A percentile compares a stretch with the other conserved stretches of the same genome.
Conservation (phyloP, 2,888 invertebrate species). For the Sphaerophoria taeniata region DNA sequence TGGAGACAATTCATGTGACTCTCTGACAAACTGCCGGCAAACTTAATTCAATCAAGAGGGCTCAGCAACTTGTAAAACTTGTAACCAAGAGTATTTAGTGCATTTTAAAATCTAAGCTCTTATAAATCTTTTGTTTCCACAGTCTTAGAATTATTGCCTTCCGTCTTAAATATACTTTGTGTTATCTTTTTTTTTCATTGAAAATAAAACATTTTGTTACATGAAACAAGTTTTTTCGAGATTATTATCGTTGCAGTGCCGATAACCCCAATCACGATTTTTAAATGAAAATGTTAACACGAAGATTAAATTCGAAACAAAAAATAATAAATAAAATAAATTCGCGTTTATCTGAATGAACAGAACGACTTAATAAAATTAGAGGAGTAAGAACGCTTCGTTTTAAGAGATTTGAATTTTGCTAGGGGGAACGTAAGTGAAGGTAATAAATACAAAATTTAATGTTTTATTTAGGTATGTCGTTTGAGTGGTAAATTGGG, state of each 20-base stretch:
- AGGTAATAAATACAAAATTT: too few relatives aligned
- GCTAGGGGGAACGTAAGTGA: too few relatives aligned
- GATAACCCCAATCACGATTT: constrained; percentile 57
- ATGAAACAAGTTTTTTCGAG: constrained; percentile 36
- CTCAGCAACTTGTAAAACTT: constrained; percentile 54
- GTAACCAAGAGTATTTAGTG: constrained; percentile 1
- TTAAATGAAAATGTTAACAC: constrained; percentile 65
- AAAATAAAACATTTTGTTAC: neutral
- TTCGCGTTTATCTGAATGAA: constrained; percentile 38
- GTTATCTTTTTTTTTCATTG: neutral
- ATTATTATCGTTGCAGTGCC: constrained; percentile 26
- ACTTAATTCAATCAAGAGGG: too few relatives aligned
- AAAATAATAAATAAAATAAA: constrained; percentile 43
- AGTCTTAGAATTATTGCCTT: neutral
- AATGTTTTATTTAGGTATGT: too few relatives aligned
- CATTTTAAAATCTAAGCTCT: neutral
- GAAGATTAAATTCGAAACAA: constrained; percentile 39
- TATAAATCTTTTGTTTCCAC: neutral
- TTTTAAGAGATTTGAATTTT: too few relatives aligned
- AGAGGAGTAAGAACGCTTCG: too few relatives aligned
- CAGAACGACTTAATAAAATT: constrained; percentile 20
- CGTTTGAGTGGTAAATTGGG: too few relatives aligned
- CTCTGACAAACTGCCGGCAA: neutral
- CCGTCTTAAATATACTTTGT: neutral
- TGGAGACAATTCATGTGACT: constrained; percentile 62